Conservation (phyloP, 2,797 vertebrate genomes). For the Cirrhinus molitorella region DNA sequence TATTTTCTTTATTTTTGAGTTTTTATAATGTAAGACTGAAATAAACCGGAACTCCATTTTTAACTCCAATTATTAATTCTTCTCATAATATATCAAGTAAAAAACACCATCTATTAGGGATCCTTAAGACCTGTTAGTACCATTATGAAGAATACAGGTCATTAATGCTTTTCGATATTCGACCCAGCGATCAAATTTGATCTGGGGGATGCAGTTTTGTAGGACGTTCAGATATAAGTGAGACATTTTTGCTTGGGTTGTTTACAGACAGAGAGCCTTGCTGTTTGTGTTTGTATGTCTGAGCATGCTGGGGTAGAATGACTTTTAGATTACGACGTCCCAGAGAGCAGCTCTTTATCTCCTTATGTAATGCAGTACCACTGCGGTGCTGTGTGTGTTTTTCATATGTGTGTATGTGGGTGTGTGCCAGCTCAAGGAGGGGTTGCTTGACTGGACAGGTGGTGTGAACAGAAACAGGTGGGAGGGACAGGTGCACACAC, state of each 20-base stretch:
- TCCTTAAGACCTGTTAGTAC: too few relatives aligned
- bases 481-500: conserved; percentile 41
- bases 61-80: background rate
- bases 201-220: background rate
- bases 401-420: conserved; percentile 13
- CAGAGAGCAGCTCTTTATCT: conserved; percentile 43
- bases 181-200: background rate
- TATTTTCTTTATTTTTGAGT: background rate
- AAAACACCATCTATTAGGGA: too few relatives aligned
- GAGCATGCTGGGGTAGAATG: background rate
- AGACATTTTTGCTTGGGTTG: background rate
- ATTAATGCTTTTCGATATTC: background rate
- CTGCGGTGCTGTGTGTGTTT: background rate
- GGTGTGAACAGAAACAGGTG: conserved; percentile 55
- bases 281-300: conserved; percentile 14
- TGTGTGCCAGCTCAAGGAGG: background rate
- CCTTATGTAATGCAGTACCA: conserved; percentile 45
- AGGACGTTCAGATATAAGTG: background rate
- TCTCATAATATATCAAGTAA: background rate
- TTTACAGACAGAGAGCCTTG: background rate
- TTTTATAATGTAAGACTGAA: background rate
- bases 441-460: conserved; percentile 53
- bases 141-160: too few relatives aligned
- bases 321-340: conserved; percentile 6
- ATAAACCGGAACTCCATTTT: background rate